phyloP scores from a whole-genome alignment of 2,113 vertebrate genomes.

The Mesitornis unicolor region DNA sequence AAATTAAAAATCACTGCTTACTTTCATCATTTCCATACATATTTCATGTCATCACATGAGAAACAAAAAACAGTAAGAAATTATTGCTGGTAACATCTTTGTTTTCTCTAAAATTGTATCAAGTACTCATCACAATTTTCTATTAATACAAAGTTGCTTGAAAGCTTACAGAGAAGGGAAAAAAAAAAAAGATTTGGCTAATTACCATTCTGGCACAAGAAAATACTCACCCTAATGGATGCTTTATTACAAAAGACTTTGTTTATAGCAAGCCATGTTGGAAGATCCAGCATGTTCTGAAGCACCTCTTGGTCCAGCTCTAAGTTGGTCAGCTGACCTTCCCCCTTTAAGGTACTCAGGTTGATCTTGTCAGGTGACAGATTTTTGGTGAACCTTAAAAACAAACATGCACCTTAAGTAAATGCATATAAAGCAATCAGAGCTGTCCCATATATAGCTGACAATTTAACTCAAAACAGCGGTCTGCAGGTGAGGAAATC shows the following conservation, averaged over 20 bases:
- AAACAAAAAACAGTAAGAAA: neutral
- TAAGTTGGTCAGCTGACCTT: constrained; percentile 96
- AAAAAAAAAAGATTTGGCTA: neutral
- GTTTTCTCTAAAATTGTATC: neutral
- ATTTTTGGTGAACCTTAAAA: constrained; percentile 97
- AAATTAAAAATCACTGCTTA: neutral
- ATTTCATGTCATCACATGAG: neutral
- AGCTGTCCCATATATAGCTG: neutral
- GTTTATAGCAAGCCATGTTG: constrained; percentile 97
- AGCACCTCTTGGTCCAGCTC: constrained; percentile 97
- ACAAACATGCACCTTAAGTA: neutral
- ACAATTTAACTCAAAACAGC: neutral
- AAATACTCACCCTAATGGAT: constrained; percentile 87
- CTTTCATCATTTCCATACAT: neutral
- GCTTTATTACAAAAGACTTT: constrained; percentile 97
- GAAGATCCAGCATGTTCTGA: constrained; percentile 97
- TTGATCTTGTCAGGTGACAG: constrained; percentile 99
- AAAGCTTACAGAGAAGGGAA: neutral
- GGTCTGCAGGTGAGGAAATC: neutral
- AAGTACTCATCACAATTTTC: neutral
- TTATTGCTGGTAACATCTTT: neutral
- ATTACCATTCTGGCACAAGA: neutral
- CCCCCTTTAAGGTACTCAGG: constrained; percentile 94
- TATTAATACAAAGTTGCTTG: neutral
- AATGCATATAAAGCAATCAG: neutral